These are phyloP conservation scores for Schizopygopsis malacanthus DNA, from an alignment of 2,797 vertebrate species.

Conservation along the genomic window DNA sequence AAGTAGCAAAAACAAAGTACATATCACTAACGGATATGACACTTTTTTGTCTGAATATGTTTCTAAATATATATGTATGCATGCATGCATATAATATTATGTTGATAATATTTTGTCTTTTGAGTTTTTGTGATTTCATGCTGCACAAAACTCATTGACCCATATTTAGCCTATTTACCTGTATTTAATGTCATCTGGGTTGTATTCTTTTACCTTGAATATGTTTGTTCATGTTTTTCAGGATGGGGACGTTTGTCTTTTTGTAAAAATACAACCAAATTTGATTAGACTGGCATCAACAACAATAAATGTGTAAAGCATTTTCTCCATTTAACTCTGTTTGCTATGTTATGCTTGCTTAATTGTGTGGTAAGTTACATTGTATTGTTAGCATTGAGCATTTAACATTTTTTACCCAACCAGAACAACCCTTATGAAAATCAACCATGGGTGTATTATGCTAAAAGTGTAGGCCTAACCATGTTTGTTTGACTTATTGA, in stretches of 20 bases:
- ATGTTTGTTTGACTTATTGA: not conserved
- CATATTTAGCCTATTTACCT: too few species aligned
- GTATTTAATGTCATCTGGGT: not conserved
- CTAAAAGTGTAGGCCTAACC: not conserved
- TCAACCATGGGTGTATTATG: not conserved
- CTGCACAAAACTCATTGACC: too few species aligned
- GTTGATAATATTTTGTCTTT: not conserved
- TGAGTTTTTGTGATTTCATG: too few species aligned
- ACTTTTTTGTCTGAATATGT: too few species aligned
- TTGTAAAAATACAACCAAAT: not conserved
- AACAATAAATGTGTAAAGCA: not conserved
- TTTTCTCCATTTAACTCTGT: not conserved
- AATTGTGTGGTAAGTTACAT: not conserved
- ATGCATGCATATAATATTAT: not conserved
- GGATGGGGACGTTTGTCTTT: too few species aligned
- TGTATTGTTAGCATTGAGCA: not conserved
- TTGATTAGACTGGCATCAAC: not conserved
- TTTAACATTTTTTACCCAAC: not conserved
- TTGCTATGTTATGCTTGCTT: not conserved
- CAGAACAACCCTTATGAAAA: not conserved
- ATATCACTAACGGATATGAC: too few species aligned
- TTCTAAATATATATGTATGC: too few species aligned
- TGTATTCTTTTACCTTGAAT: not conserved
- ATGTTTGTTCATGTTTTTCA: not conserved
- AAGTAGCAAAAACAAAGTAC: too few species aligned